Evolutionary conservation across 2,797 vertebrate genomes (phyloP).

Genomic region (Alauda arvensis): DNA sequence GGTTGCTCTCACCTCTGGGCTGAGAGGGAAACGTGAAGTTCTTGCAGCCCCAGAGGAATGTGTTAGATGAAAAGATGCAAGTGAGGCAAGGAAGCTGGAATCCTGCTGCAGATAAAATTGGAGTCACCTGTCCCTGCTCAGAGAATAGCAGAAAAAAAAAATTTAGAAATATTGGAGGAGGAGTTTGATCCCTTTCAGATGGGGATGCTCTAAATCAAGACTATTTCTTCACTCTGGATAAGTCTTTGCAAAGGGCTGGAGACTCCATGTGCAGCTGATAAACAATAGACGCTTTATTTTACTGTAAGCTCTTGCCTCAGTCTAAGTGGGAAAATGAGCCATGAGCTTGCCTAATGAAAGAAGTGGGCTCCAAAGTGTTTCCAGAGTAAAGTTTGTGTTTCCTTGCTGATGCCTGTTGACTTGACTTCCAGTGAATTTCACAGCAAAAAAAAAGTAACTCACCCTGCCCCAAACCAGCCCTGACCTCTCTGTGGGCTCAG

Average conservation of each 20-base stretch:
- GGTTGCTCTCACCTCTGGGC: slow-evolving; percentile 43
- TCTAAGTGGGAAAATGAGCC: not conserved
- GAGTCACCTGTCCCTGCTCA: not conserved
- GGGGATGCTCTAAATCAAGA: not conserved
- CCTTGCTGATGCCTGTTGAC: not conserved
- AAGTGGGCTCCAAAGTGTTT: not conserved
- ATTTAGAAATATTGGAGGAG: not conserved
- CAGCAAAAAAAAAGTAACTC: not conserved
- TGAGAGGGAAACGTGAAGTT: slow-evolving; percentile 10
- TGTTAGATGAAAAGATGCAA: slow-evolving; percentile 24
- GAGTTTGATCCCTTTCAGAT: not conserved
- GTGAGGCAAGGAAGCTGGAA: not conserved
- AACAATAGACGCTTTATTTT: not conserved
- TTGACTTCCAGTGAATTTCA: not conserved
- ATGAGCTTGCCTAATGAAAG: not conserved
- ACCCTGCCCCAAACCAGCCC: not conserved
- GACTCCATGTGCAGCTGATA: not conserved
- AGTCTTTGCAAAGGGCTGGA: not conserved
- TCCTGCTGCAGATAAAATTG: not conserved
- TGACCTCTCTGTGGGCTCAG: not conserved
- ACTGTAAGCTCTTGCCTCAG: not conserved
- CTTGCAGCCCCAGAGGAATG: slow-evolving; percentile 34
- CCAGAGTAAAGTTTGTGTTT: not conserved
- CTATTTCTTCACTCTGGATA: not conserved
- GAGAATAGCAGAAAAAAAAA: not conserved